phyloP scores from a whole-genome alignment of 1,140 invertebrate genomes.

The Condylostylus longicornis region DNA sequence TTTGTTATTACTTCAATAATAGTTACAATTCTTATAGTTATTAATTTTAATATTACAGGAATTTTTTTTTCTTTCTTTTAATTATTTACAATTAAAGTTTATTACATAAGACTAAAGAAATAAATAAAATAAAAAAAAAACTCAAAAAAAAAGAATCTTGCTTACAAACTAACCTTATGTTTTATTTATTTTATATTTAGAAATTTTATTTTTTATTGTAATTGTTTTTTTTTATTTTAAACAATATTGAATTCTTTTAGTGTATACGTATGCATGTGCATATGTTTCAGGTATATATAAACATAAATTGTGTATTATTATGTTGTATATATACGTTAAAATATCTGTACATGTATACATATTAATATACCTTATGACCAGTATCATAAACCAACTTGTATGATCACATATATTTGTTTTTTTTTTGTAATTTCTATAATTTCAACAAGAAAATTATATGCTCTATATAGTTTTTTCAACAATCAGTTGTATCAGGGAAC shows the following conservation, averaged over 20 bases:
- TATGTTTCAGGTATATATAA: no score
- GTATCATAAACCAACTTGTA: slow-evolving; percentile 32
- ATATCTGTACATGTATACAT: no score
- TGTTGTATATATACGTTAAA: no score
- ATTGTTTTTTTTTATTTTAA: no score
- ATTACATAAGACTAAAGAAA: background rate
- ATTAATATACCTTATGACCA: no score
- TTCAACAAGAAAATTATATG: background rate
- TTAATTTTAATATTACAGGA: background rate
- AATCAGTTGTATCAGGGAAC: slow-evolving; percentile 31
- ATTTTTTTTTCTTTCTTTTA: background rate
- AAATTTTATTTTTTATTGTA: no score
- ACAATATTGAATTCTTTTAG: no score
- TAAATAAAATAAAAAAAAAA: background rate
- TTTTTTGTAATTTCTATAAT: background rate
- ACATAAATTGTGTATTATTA: no score
- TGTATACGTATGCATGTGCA: no score
- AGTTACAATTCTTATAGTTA: background rate
- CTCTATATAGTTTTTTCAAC: slow-evolving; percentile 28
- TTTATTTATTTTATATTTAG: no score
- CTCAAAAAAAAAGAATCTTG: background rate
- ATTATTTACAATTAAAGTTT: background rate
- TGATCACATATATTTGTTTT: slow-evolving; percentile 7
- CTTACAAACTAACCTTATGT: no score
- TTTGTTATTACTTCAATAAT: background rate